These are phyloP conservation scores for Heterodera schachtii DNA, from an alignment of 1,140 invertebrate genomes.

Conservation along the genomic window DNA sequence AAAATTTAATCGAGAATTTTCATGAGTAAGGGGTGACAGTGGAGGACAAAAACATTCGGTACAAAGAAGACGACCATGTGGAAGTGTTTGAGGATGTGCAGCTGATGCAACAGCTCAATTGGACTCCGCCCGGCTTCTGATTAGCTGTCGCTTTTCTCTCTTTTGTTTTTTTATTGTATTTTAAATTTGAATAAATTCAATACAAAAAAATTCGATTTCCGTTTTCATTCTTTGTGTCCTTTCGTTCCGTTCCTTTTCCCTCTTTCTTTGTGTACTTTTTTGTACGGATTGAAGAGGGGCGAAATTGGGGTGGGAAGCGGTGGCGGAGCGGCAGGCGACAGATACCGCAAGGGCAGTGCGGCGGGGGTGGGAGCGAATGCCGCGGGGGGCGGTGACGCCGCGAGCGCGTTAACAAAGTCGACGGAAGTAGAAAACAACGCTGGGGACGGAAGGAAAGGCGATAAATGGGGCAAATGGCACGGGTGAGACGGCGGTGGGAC, in stretches of 20 bases:
- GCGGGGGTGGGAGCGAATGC: not conserved
- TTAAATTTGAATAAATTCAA: not conserved
- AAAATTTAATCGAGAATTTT: not conserved
- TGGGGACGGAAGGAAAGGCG: not conserved
- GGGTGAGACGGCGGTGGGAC: not conserved
- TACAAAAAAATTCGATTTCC: not conserved
- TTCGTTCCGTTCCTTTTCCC: constrained; percentile 11
- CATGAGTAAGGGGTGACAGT: constrained; percentile 49
- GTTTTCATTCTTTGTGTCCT: constrained; percentile 33
- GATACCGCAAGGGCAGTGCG: not conserved
- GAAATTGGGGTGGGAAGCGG: not conserved
- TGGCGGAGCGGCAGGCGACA: not conserved
- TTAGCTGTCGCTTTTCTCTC: not conserved
- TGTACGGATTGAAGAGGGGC: not conserved
- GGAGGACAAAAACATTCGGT: constrained; percentile 54
- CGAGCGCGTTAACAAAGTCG: not conserved
- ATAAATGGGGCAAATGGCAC: not conserved
- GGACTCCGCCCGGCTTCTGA: constrained; percentile 62
- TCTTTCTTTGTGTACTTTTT: not conserved
- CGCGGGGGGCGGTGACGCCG: not conserved
- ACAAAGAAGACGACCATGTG: constrained; percentile 57
- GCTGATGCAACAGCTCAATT: constrained; percentile 49
- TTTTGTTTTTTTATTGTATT: not conserved
- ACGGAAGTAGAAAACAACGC: not conserved
- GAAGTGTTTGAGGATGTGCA: constrained; percentile 55